These are phyloP conservation scores for Nasonia longicornis DNA, from an alignment of 1,140 invertebrate genomes.

Conservation along the genomic window DNA sequence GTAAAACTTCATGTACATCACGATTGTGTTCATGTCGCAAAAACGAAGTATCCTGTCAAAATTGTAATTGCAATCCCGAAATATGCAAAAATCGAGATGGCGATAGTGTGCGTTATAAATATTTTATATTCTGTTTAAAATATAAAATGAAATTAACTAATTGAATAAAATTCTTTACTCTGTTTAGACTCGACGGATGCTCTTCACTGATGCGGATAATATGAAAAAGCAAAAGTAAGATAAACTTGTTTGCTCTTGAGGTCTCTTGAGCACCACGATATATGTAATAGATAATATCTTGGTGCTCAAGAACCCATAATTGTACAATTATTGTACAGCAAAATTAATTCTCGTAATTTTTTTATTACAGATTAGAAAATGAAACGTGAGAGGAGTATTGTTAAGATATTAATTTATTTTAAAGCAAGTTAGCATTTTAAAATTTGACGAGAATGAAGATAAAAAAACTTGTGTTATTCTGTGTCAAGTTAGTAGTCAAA, in stretches of 20 bases:
- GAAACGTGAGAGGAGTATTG: conserved; percentile 24
- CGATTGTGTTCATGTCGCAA: conserved; percentile 74
- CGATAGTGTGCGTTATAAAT: conserved; percentile 52
- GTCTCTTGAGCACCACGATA: too few relatives aligned
- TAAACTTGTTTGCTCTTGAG: too few relatives aligned
- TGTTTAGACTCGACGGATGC: conserved; percentile 48
- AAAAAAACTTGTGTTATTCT: neutral
- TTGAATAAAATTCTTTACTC: conserved; percentile 29
- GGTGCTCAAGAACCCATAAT: too few relatives aligned
- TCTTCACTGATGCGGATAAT: conserved; percentile 48
- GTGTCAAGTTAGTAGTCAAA: too few relatives aligned
- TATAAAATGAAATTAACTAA: conserved; percentile 7
- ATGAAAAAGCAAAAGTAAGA: conserved; percentile 20
- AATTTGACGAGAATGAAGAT: neutral
- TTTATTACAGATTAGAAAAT: conserved; percentile 29
- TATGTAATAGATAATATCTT: too few relatives aligned
- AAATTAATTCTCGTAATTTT: neutral
- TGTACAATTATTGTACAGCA: too few relatives aligned
- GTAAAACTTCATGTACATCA: conserved; percentile 72
- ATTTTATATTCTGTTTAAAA: neutral
- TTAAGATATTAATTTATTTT: conserved; percentile 19
- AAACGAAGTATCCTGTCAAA: conserved; percentile 63
- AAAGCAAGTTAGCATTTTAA: neutral
- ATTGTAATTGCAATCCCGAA: conserved; percentile 70
- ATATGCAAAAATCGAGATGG: conserved; percentile 68